Evolutionary conservation across 2,113 vertebrate genomes (phyloP).

Genomic region (Lutjanus erythropterus): DNA sequence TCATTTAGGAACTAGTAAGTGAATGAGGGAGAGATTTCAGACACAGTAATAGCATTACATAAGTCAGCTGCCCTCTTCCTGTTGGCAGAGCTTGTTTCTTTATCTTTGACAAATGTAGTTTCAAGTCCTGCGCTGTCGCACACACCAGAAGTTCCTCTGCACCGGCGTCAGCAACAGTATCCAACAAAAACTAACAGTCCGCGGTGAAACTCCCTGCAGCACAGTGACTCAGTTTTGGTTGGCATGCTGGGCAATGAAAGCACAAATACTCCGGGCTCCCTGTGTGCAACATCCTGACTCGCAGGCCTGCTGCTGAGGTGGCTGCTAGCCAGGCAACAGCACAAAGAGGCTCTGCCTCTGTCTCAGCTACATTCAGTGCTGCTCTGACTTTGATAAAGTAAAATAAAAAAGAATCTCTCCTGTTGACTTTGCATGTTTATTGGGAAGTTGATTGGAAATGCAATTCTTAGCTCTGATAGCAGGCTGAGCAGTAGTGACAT

Average conservation of each 20-base stretch:
- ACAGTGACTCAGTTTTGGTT: constrained; percentile 59
- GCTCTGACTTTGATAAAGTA: constrained; percentile 28
- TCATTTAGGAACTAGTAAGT: constrained; percentile 36
- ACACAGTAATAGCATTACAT: constrained; percentile 18
- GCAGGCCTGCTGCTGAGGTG: constrained; percentile 33
- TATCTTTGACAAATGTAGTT: constrained; percentile 38
- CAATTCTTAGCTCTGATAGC: neutral
- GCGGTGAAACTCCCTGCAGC: constrained; percentile 54
- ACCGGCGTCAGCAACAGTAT: constrained; percentile 29
- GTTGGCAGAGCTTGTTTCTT: constrained; percentile 31
- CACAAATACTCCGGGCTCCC: constrained; percentile 48
- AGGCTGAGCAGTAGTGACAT: neutral
- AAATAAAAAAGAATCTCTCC: neutral
- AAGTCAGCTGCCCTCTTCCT: constrained; percentile 48
- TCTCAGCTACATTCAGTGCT: constrained; percentile 7
- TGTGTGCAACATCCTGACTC: constrained; percentile 38
- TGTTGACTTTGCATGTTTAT: constrained; percentile 2
- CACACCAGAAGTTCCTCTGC: constrained; percentile 37
- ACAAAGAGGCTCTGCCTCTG: constrained; percentile 24
- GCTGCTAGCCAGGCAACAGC: constrained; percentile 44
- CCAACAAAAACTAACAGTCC: constrained; percentile 67
- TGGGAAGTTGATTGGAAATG: constrained; percentile 9
- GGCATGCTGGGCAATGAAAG: constrained; percentile 61
- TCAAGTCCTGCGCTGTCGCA: constrained; percentile 1
- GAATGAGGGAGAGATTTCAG: constrained; percentile 20